Conservation (phyloP, 1,140 invertebrate species). For the Philotrypesis tridentata region DNA sequence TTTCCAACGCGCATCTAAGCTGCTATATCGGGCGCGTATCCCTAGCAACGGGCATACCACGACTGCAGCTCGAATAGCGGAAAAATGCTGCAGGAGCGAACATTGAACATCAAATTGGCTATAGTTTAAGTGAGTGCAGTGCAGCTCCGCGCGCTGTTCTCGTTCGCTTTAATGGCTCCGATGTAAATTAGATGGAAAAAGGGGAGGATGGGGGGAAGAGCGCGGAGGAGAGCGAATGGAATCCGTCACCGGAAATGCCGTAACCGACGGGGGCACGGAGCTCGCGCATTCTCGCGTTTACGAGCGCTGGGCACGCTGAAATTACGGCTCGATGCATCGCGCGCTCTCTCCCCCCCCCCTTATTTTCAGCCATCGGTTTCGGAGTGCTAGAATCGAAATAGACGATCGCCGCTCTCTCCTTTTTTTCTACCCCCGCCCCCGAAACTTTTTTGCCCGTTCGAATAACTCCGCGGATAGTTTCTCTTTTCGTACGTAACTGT, state of each 20-base stretch:
- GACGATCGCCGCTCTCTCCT: background rate
- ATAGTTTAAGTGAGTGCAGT: conserved; percentile 42
- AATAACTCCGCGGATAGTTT: no score
- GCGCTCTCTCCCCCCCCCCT: no score
- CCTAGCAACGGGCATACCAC: background rate
- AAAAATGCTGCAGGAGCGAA: background rate
- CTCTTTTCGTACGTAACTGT: background rate
- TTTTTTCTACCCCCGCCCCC: no score
- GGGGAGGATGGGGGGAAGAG: background rate
- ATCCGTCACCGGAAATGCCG: conserved; percentile 40
- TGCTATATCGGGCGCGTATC: background rate
- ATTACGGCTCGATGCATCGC: background rate
- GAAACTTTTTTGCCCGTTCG: background rate
- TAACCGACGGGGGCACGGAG: conserved; percentile 14
- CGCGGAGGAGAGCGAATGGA: conserved; percentile 4
- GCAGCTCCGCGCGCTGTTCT: conserved; percentile 5
- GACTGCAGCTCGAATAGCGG: conserved; percentile 16
- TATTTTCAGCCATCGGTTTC: background rate
- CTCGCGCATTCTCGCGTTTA: conserved; percentile 35
- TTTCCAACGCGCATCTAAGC: background rate
- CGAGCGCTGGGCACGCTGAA: conserved; percentile 20
- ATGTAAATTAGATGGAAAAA: conserved; percentile 60
- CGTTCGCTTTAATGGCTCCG: conserved; percentile 53
- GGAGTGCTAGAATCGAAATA: background rate
- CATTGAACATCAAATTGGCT: conserved; percentile 52